Evolutionary conservation across 2,113 vertebrate genomes (phyloP), one percentile per base, ranked within the genome.

Genomic region (Colaptes auratus): DNA sequence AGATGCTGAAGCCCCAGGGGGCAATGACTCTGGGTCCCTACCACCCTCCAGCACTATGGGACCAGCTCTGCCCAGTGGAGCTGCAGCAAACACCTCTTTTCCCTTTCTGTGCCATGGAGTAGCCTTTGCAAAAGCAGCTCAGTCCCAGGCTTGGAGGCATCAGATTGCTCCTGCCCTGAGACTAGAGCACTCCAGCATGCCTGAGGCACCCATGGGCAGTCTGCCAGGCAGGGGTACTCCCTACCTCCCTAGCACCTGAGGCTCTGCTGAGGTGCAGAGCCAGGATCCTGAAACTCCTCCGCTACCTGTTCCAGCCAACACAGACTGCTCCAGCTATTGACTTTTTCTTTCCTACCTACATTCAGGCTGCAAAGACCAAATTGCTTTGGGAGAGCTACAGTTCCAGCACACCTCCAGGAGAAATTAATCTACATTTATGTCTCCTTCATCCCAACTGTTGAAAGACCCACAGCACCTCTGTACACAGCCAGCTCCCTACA

Each of bases 401-500:
- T 64, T 82, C 39, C 66, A 84, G 71, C 48, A 61, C 14, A 25
- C 11, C 27, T 82, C 71, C 71, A 84, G 67, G 5, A 93, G n/a
- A 84, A 94, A 89, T 79, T 48, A 85, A 89, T 72, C 71, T 70
- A 7, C 9, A 58, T 52, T 78, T 71, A 52, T 69, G 90, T 87
- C 44, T 84, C 35, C 39, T 82, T 89, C 27, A 46, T 66, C 46
- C 25, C 84, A 78, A 50, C 35, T 73, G 56, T 14, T 83, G 66
- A 81, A 89, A 88, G 79, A 78, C 14, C 39, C 2, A 3, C 71
- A 82, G 64, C 55, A 66, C 28, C 44, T 65, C 42, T 20, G 16
- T 30, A 83, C 79, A 73, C 50, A 0, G 0, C 39, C 77, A 92
- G 87, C 33, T 94, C 46, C 42, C 67, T 69, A 9, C 10, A 25